Base-by-base conservation (phyloP, 2,888 invertebrate genomes). In the Thecophora atra region DNA sequence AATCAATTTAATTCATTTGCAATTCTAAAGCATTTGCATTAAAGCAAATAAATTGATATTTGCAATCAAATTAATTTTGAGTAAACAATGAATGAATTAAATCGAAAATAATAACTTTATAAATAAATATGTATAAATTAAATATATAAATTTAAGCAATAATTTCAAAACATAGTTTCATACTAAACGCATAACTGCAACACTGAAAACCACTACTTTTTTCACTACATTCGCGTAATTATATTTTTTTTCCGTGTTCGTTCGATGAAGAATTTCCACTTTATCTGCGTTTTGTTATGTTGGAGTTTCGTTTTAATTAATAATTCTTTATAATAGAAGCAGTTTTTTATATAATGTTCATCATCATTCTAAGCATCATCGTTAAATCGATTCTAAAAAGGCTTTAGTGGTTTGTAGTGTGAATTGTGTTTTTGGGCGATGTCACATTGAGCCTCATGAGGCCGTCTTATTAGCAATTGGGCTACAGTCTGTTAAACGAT, bases 341-440 rank as follows among this genome's bases (percentile, higher is more conserved):
- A 8, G 2, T 28, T 28, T 60, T 60, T 11, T 2, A 13, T 37
- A 37, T 11, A 37, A 37, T 2, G 37, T 8, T 37, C 37, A 37
- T 37, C 7, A 37, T 6, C 0, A 2, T 60, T 15, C 15, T 2
- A 28, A 15, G 37, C n/a, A 24, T 56, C 17, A 42, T 47, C 47
- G 4, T 19, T 30, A 30, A 47, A 52, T 28, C 8, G 24, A 28
- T 66, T 30, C 52, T 51, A 42, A 69, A n/a, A n/a, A 69, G 69
- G 69, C 69, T 69, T 69, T 28, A 69, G 69, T 69, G 69, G 69
- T 69, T 47, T 47, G 44, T 60, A 69, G 44, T 60, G 51, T 54
- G 52, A 19, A 30, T 52, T 54, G 24, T 44, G 54, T 54, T n/a
- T n/a, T n/a, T n/a, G n/a, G n/a, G n/a, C n/a, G n/a, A n/a, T n/a